Evolutionary conservation across 1,140 invertebrate species (phyloP), one percentile per base, ranked within the genome.

Genomic region (Teleopsis dalmanni): DNA sequence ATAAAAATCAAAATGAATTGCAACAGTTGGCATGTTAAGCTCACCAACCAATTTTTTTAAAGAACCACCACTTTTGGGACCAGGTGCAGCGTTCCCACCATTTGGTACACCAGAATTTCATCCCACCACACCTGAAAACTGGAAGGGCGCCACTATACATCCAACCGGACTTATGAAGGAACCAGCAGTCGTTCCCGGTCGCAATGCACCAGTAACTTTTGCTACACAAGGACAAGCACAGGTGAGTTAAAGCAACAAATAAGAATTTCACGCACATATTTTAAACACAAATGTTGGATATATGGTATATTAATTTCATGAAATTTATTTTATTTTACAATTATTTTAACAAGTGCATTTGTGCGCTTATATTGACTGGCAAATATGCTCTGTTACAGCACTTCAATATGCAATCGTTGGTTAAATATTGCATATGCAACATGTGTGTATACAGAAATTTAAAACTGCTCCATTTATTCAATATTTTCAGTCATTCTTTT

Each of bases 1-100:
- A 60, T 1, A 62, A 60, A 13, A 52, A 58, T 31, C 61, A 66
- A 52, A 66, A 56, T 31, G 16, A 47, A 46, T 26, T 14, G 14
- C 22, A 54, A 50, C 34, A 52, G 56, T 64, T 56, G 59, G 59
- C 58, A 57, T 59, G 48, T 57, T 59, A 62, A 56, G 62, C 57
- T 58, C 60, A 65, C 64, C 59, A 49, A 48, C 38, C 59, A 69
- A 69, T 69, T 67, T 64, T 66, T 70, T 70, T 70, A 66, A 70
- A 71, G 68, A 71, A 57, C 68, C 67, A 57, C 63, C 68, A 55
- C 59, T 71, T 51, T 53, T 71, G 61, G 68, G 68, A 62, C 62
- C 67, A 47, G 67, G 67, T 42, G 58, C 67, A 50, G 60, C 57
- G 42, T 71, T 70, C 53, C 58, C 68, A 40, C 58, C 57, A 59